Percentiles rank a stretch among this genome's conserved stretches.
Conservation (phyloP, 2,888 invertebrate genomes). For the Deilephila elpenor region DNA sequence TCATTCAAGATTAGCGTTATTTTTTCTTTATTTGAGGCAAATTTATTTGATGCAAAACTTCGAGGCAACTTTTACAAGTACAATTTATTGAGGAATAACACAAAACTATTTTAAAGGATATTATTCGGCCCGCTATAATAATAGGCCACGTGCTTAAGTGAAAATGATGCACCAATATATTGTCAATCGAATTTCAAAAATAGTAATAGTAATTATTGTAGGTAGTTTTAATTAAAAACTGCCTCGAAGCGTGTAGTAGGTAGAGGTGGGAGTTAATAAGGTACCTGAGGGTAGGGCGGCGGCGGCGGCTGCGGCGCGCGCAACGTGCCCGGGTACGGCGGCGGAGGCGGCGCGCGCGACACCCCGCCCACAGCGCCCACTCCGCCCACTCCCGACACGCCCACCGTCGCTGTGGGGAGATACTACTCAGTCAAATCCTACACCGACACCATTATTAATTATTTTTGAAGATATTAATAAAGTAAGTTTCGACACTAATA, state of each 20-base stretch:
- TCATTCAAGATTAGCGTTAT: slow-evolving; percentile 37
- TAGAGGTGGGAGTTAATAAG: slow-evolving; percentile 17
- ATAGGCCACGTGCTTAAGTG: too few relatives aligned
- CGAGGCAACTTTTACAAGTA: slow-evolving; percentile 37
- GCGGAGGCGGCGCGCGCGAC: slow-evolving; percentile 87
- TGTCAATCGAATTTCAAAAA: too few relatives aligned
- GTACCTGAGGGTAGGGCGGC: slow-evolving; percentile 85
- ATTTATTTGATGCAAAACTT: slow-evolving; percentile 25
- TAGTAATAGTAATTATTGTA: too few relatives aligned
- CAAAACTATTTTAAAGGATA: not conserved
- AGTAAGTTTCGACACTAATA: too few relatives aligned
- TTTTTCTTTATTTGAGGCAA: slow-evolving; percentile 14
- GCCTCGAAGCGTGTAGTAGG: slow-evolving; percentile 30
- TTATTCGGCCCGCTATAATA: too few relatives aligned
- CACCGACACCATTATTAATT: too few relatives aligned
- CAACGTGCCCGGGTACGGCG: slow-evolving; percentile 91
- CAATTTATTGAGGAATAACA: not conserved
- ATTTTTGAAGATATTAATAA: too few relatives aligned
- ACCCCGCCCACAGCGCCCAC: slow-evolving; percentile 57
- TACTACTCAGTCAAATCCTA: not conserved
- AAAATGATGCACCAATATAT: too few relatives aligned
- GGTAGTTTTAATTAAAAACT: not conserved
- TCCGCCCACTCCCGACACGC: slow-evolving; percentile 71
- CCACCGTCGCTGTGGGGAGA: slow-evolving; percentile 47
- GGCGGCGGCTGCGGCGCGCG: slow-evolving; percentile 85